Percentiles rank a stretch among this genome's conserved stretches.
phyloP scores from a whole-genome alignment of 2,113 vertebrate species.

The Accipiter virgatus region DNA sequence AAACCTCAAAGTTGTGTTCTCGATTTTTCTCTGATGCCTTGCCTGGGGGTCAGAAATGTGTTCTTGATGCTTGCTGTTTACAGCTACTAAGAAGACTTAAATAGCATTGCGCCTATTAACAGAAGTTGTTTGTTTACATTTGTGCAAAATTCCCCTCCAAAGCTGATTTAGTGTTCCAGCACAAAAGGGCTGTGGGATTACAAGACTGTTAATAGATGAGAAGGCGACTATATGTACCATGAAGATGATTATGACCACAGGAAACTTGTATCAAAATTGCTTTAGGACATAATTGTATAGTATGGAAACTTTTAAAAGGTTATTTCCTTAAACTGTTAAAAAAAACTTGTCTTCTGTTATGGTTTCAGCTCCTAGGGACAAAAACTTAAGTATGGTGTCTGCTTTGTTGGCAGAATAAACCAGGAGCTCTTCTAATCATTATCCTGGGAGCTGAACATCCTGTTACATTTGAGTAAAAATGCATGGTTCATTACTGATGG shows the following conservation, averaged over 20 bases:
- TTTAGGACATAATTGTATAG: background rate
- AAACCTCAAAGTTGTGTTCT: slow-evolving; percentile 1
- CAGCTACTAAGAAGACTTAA: background rate
- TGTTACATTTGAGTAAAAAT: slow-evolving; percentile 52
- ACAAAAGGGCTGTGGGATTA: slow-evolving; percentile 41
- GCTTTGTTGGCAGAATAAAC: slow-evolving; percentile 61
- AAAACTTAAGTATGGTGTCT: slow-evolving; percentile 29
- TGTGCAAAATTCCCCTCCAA: slow-evolving; percentile 36
- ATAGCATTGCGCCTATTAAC: background rate
- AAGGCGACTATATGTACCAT: background rate
- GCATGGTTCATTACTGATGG: slow-evolving; percentile 47
- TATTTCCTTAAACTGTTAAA: slow-evolving; percentile 61
- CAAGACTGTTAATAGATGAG: slow-evolving; percentile 45
- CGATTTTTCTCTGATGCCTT: background rate
- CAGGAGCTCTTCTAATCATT: slow-evolving; percentile 43
- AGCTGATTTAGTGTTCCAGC: slow-evolving; percentile 34
- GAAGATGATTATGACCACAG: slow-evolving; percentile 44
- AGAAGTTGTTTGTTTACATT: slow-evolving; percentile 56
- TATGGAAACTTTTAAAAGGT: slow-evolving; percentile 58
- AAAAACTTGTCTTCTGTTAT: slow-evolving; percentile 61
- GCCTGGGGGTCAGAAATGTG: background rate
- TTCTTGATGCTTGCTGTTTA: background rate
- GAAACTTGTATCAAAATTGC: slow-evolving; percentile 48
- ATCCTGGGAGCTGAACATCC: slow-evolving; percentile 51
- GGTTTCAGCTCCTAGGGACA: slow-evolving; percentile 42